Evolutionary conservation across 2,113 vertebrate species (phyloP).

Genomic region (Centropristis striata): DNA sequence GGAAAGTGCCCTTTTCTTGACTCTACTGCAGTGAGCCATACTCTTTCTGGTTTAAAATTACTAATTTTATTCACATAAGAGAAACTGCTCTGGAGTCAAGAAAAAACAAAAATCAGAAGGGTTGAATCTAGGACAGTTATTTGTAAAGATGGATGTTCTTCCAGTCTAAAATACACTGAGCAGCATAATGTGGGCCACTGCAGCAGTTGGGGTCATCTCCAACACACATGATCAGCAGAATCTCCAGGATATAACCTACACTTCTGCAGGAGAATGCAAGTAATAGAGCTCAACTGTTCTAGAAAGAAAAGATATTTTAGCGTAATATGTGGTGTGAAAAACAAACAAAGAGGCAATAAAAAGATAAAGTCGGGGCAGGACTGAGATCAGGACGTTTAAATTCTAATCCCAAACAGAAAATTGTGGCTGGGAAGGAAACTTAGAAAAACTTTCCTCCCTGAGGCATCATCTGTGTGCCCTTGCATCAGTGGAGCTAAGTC

Average conservation of each 20-base stretch:
- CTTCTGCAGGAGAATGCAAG: neutral
- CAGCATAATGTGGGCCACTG: neutral
- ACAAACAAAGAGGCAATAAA: slow-evolving; percentile 16
- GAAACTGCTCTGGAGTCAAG: slow-evolving; percentile 13
- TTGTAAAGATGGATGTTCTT: slow-evolving; percentile 23
- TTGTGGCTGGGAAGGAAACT: neutral
- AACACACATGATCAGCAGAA: slow-evolving; percentile 15
- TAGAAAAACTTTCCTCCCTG: neutral
- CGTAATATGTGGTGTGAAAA: neutral
- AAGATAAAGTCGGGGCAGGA: neutral
- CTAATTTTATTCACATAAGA: neutral
- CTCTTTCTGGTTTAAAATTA: neutral
- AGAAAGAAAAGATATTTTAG: neutral
- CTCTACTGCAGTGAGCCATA: neutral
- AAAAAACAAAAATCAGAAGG: neutral
- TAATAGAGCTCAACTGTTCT: neutral
- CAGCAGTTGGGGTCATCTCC: neutral
- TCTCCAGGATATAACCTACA: neutral
- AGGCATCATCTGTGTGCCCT: neutral
- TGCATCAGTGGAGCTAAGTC: neutral
- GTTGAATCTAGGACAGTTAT: neutral
- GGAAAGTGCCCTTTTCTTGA: neutral
- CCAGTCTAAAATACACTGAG: slow-evolving; percentile 4
- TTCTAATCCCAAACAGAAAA: slow-evolving; percentile 11
- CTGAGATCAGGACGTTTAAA: neutral